Evolutionary conservation across 2,888 invertebrate species (phyloP).

Genomic region (Lycaena phlaeas): DNA sequence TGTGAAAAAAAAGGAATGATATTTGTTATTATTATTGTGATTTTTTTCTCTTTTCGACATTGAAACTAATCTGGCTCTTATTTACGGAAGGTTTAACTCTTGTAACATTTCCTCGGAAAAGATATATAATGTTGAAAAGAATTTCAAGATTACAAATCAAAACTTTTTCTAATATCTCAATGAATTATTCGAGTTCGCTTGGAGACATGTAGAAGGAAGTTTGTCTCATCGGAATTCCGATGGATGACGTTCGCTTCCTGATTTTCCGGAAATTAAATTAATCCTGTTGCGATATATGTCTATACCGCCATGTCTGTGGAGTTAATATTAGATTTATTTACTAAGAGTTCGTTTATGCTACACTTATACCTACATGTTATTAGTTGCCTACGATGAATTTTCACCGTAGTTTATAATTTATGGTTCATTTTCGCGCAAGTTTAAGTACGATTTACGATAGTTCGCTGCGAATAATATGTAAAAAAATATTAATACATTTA

Average conservation of each 20-base stretch:
- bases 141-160: background rate
- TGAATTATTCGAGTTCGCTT: slow-evolving; percentile 1
- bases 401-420: too few relatives aligned
- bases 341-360: background rate
- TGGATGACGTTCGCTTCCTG: background rate
- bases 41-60: too few relatives aligned
- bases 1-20: too few relatives aligned
- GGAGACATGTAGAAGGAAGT: background rate
- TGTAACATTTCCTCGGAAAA: background rate
- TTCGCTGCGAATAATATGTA: too few relatives aligned
- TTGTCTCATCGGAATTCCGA: background rate
- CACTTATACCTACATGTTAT: background rate
- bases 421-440: too few relatives aligned
- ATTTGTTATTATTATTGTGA: too few relatives aligned
- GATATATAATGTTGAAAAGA: slow-evolving; percentile 1
- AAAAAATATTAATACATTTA: too few relatives aligned
- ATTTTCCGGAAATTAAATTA: slow-evolving; percentile 1
- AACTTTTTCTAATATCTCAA: slow-evolving; percentile 3
- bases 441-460: too few relatives aligned
- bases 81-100: too few relatives aligned
- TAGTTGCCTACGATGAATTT: too few relatives aligned
- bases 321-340: background rate
- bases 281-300: background rate
- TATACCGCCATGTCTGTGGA: background rate
- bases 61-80: too few relatives aligned